Evolutionary conservation across 1,140 invertebrate species (phyloP), one percentile per base, ranked within the genome.

Genomic region (Teleopsis dalmanni): DNA sequence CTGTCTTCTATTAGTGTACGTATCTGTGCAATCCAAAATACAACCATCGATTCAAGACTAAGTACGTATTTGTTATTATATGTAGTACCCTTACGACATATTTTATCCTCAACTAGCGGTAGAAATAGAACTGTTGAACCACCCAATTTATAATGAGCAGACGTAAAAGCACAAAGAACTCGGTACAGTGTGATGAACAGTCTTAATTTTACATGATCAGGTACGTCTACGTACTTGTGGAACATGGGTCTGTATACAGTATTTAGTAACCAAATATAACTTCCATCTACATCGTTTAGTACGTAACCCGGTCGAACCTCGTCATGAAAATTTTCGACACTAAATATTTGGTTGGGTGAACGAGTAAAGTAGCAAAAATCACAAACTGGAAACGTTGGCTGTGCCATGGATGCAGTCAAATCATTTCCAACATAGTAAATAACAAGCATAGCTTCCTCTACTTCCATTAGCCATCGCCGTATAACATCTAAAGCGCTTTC

Each of bases 21-120:
- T 38, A 94, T 86, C 70, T 93, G 88, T 46, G 82, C 80, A 4
- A 82, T 85, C 91, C 91, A 94, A 57, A 88, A 81, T 16, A 88
- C 82, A 22, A 90, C 82, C 14, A 88, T 80, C 37, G 77, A 80
- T 77, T 94, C 90, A 9, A 93, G 64, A 56, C 85, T 76, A 66
- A 87, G 85, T 33, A 91, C 76, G 21, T 92, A 70, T 53, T 90
- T 85, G 54, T 87, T 81, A 69, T 90, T 80, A 38, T 74, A 73
- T 46, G 76, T 78, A 3, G 81, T 81, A 26, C 76, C 72, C 42
- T 78, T 81, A 22, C 74, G 66, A n/a, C 61, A 72, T 44, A 81
- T 73, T 47, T 79, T 67, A 19, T 73, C 73, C 9, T 81, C 83
- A 64, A 89, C 87, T 36, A 76, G 73, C 5, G 90, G 90, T 51